Conservation (phyloP, 2,113 vertebrate species). For the Clarias batrachus region DNA sequence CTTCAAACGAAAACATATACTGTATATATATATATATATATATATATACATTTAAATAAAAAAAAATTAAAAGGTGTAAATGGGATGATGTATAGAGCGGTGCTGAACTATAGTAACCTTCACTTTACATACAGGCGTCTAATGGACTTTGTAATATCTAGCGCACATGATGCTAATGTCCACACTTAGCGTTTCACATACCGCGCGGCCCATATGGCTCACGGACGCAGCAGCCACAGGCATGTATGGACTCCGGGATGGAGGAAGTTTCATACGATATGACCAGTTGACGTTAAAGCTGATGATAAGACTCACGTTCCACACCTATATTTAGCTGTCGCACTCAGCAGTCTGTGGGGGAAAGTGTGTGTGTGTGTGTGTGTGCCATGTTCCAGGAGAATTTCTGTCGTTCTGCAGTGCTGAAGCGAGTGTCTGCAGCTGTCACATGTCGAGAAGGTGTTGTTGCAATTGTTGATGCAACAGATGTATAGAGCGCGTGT, state of each 20-base stretch:
- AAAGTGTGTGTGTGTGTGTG: conserved; percentile 67
- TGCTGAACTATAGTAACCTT: too few relatives aligned
- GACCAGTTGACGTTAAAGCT: background rate
- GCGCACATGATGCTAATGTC: background rate
- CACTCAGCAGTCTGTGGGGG: conserved; percentile 56
- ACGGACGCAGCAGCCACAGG: conserved; percentile 9
- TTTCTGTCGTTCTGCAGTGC: conserved; percentile 59
- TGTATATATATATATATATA: too few relatives aligned
- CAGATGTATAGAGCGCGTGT: conserved; percentile 38
- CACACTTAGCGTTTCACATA: background rate
- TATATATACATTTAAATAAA: too few relatives aligned
- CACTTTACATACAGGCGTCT: background rate
- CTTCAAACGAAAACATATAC: too few relatives aligned
- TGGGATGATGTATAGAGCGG: background rate
- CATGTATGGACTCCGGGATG: conserved; percentile 11
- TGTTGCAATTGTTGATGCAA: conserved; percentile 48
- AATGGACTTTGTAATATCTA: background rate
- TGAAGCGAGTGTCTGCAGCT: conserved; percentile 64
- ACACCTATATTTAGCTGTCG: conserved; percentile 40
- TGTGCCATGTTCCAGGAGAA: conserved; percentile 60
- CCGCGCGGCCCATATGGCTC: background rate
- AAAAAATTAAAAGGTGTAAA: background rate
- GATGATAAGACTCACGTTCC: conserved; percentile 47
- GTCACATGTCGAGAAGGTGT: conserved; percentile 52
- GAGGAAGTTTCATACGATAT: conserved; percentile 37